Evolutionary conservation across 1,140 invertebrate species (phyloP).

Genomic region (Drosophila novamexicana): DNA sequence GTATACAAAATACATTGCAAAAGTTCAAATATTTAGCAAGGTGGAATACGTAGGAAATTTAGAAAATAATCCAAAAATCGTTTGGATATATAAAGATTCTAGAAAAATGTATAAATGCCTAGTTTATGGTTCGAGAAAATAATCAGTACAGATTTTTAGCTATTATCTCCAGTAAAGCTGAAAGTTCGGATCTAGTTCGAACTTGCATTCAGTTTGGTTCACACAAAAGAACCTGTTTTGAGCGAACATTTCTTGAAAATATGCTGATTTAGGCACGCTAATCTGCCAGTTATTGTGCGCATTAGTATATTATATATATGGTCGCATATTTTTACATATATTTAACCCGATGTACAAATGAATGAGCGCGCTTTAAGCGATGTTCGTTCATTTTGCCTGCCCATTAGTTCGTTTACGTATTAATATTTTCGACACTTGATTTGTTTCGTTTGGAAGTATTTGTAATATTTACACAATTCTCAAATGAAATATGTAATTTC

Average conservation of each 20-base stretch:
- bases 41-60: too few relatives aligned
- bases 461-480: constrained; percentile 69
- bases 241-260: background rate
- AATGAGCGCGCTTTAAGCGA: constrained; percentile 53
- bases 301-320: constrained; percentile 13
- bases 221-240: background rate
- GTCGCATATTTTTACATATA: constrained; percentile 23
- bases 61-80: too few relatives aligned
- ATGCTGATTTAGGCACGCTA: background rate
- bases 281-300: constrained; percentile 3
- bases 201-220: background rate
- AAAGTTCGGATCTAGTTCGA: background rate
- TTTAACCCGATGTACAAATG: constrained; percentile 48
- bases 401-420: constrained; percentile 43
- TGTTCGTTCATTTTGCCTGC: constrained; percentile 34
- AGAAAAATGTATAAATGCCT: too few relatives aligned
- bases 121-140: too few relatives aligned
- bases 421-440: constrained; percentile 73
- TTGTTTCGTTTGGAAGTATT: constrained; percentile 45
- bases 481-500: constrained; percentile 71
- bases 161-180: background rate
- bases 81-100: too few relatives aligned
- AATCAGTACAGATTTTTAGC: background rate
- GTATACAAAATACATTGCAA: too few relatives aligned
- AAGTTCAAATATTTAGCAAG: too few relatives aligned